phyloP scores from a whole-genome alignment of 2,797 vertebrate species.

The Fringilla coelebs region DNA sequence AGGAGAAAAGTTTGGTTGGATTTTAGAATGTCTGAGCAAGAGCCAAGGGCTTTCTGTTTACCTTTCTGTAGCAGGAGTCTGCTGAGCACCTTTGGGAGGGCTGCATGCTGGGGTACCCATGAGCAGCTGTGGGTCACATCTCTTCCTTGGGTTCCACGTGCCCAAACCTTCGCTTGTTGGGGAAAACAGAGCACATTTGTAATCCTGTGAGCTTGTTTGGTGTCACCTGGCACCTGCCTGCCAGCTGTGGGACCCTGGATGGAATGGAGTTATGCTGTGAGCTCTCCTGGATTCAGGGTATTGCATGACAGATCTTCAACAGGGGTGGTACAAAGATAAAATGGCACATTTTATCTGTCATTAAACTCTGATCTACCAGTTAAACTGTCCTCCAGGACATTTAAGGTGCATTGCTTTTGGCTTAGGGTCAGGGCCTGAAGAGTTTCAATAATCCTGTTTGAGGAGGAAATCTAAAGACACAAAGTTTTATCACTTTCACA shows the following conservation, averaged over 20 bases:
- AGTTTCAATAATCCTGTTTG: not conserved
- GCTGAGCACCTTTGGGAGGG: not conserved
- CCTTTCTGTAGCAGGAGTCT: not conserved
- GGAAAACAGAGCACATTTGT: not conserved
- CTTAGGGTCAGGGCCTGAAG: not conserved
- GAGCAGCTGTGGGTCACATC: not conserved
- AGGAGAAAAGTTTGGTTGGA: not conserved
- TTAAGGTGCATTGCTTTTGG: not conserved
- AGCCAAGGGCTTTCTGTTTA: not conserved
- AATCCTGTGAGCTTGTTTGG: not conserved
- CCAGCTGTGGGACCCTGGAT: not conserved
- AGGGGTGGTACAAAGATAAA: not conserved
- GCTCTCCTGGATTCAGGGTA: not conserved
- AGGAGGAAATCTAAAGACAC: not conserved
- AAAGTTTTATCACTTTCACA: not conserved
- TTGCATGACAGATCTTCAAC: not conserved
- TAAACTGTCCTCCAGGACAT: not conserved
- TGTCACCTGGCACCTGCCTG: not conserved
- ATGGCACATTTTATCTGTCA: not conserved
- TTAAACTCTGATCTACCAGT: not conserved
- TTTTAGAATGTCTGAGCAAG: not conserved
- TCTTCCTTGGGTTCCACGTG: accelerated
- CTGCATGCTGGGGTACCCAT: not conserved
- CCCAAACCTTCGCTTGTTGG: not conserved
- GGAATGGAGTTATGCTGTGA: not conserved